A percentile compares a stretch with the other conserved stretches of the same genome.
These are phyloP conservation scores for Corydoras maculifer DNA, from an alignment of 2,113 vertebrate genomes.

Conservation along the genomic window DNA sequence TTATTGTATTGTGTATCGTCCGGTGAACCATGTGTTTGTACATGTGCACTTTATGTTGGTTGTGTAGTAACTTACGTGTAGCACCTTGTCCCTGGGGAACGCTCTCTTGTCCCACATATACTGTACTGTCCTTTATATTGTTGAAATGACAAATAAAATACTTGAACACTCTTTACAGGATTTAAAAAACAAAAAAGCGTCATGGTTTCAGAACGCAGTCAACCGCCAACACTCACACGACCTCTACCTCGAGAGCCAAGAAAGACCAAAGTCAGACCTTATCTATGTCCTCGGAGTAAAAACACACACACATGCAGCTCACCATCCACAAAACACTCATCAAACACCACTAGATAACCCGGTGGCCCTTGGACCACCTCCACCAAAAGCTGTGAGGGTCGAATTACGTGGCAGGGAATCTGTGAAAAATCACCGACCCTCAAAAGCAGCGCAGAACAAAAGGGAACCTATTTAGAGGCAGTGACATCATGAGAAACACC, in stretches of 20 bases:
- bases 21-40: too few relatives aligned
- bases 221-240: constrained; percentile 41
- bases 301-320: constrained; percentile 15
- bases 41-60: too few relatives aligned
- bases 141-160: too few relatives aligned
- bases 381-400: not conserved
- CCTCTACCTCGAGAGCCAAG: constrained; percentile 9
- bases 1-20: too few relatives aligned
- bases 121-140: too few relatives aligned
- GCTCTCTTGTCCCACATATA: too few relatives aligned
- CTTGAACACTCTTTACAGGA: too few relatives aligned
- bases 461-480: constrained; percentile 35
- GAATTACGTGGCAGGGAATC: constrained; percentile 11
- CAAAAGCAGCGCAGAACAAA: constrained; percentile 24
- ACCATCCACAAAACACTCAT: too few relatives aligned
- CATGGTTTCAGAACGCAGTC: constrained; percentile 14
- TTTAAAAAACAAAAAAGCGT: not conserved
- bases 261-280: constrained; percentile 26
- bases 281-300: constrained; percentile 18
- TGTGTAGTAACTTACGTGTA: too few relatives aligned
- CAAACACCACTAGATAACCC: constrained; percentile 29
- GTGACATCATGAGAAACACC: constrained; percentile 42
- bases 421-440: too few relatives aligned
- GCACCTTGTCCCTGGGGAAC: too few relatives aligned
- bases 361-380: constrained; percentile 16